Evolutionary conservation across 2,113 vertebrate genomes (phyloP).

Genomic region (Calyptomena viridis): DNA sequence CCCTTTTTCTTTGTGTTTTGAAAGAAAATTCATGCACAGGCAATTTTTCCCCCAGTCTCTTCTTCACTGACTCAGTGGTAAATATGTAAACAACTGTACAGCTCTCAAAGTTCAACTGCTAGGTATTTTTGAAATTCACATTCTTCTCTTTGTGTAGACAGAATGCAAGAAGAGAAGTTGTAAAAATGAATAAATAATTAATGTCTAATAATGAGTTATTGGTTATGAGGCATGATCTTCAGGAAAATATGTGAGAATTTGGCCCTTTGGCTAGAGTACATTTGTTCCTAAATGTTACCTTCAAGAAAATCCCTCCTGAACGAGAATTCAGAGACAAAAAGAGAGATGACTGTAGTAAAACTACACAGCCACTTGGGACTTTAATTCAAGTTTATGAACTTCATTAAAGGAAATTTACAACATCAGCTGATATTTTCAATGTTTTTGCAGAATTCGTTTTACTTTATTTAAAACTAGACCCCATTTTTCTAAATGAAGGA

Average conservation of each 20-base stretch:
- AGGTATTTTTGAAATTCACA: not conserved
- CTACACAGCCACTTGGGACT: conserved; percentile 11
- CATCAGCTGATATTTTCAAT: conserved; percentile 1
- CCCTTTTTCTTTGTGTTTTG: not conserved
- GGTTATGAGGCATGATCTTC: not conserved
- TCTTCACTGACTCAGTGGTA: not conserved
- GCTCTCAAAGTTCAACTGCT: not conserved
- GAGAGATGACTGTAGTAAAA: conserved; percentile 20
- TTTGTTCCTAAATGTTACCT: not conserved
- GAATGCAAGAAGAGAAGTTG: not conserved
- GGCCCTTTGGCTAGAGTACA: not conserved
- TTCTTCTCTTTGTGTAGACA: not conserved
- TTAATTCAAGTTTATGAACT: conserved; percentile 54
- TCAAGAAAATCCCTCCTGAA: not conserved
- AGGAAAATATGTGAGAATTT: not conserved
- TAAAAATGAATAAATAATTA: not conserved
- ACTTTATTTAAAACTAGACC: conserved; percentile 7
- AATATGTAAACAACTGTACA: not conserved
- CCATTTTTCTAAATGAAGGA: not conserved
- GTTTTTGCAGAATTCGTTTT: not conserved
- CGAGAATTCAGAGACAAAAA: not conserved
- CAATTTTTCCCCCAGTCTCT: not conserved
- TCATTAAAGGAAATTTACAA: conserved; percentile 43
- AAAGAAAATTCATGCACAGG: not conserved
- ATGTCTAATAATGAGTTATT: not conserved